Percentiles rank a stretch among this genome's conserved stretches.
Evolutionary conservation across 2,797 vertebrate genomes (phyloP).

Genomic region (Syndactyla subalaris): DNA sequence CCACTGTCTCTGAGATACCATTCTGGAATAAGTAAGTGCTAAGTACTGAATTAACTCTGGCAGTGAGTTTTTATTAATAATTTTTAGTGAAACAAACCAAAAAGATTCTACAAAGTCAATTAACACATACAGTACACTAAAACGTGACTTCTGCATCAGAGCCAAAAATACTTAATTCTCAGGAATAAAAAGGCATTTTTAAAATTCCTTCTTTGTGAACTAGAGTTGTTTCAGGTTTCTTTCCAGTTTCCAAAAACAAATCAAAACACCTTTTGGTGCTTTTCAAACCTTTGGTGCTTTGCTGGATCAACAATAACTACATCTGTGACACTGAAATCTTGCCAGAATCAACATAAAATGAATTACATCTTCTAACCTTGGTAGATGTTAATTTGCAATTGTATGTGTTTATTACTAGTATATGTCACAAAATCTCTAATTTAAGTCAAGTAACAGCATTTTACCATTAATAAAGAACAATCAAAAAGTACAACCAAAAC

Average conservation of each 20-base stretch:
- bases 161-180: neutral
- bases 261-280: neutral
- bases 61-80: neutral
- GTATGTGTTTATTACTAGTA: neutral
- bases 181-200: neutral
- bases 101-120: neutral
- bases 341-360: neutral
- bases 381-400: neutral
- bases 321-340: neutral
- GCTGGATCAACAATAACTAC: neutral
- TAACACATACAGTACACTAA: neutral
- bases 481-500: neutral
- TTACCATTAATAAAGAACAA: neutral
- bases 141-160: neutral
- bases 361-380: neutral
- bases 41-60: neutral
- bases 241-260: neutral
- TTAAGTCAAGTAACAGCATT: neutral
- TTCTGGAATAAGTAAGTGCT: neutral
- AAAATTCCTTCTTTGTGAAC: neutral
- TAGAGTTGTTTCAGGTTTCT: neutral
- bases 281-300: neutral
- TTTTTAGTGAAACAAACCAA: neutral
- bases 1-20: neutral
- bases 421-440: neutral